Base-by-base conservation (phyloP, 2,113 vertebrate genomes). In the Dolichotis patagonum region DNA sequence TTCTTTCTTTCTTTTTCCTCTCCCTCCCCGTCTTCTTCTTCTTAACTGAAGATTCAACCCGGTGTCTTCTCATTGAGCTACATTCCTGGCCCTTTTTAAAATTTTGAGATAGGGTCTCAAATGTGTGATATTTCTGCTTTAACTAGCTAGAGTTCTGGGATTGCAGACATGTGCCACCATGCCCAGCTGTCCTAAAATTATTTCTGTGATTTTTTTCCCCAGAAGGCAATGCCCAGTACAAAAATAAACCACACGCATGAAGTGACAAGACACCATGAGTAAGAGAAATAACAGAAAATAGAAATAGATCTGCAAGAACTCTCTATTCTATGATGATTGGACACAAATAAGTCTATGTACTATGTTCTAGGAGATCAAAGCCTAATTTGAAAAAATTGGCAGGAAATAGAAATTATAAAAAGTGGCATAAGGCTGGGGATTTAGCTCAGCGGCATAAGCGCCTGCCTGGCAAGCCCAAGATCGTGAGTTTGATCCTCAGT, bases 401-500 rank as follows among this genome's bases (percentile, higher is more conserved):
- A 73, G 69, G 43, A 87, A 73, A 65, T 78, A 82, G 75, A 93
- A 88, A 90, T 41, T 90, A 63, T 90, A 90, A 84, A 93, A 71
- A 71, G 63, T 65, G 13, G 30, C 63, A 65, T 32, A 32, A 12
- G 49, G 10, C 49, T 52, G 49, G 49, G 49, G 49, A 52, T 52
- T 52, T 52, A 52, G 49, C 49, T 52, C 49, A 52, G 49, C 10
- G 11, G 49, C 49, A 52, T 52, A 52, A 52, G 49, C 10, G 11
- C 49, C 11, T 52, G 49, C 49, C 49, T 52, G 49, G 49, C 8
- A 52, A 52, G 11, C 49, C 8, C 10, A 9, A 52, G 49, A 9
- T 52, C 10, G 11, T 52, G 49, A 52, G 49, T 52, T 52, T 11
- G 49, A 52, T 52, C 49, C 49, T 11, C 49, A 52, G 49, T 52